Evolutionary conservation across 2,797 vertebrate species (phyloP).

Genomic region (Furcifer pardalis): DNA sequence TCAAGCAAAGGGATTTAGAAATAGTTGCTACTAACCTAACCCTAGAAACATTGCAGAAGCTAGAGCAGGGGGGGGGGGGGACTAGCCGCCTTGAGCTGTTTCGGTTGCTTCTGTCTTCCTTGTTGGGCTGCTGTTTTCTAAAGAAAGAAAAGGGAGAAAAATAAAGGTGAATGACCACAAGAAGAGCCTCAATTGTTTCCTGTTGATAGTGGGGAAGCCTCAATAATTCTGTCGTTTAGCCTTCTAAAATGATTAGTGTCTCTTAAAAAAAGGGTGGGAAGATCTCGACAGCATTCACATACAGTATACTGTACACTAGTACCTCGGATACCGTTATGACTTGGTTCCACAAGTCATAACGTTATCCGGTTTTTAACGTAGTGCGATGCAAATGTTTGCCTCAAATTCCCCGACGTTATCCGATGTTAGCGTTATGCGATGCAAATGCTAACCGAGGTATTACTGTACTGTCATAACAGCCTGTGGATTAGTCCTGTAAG

Average conservation of each 20-base stretch:
- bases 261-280: neutral
- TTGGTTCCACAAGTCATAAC: no score
- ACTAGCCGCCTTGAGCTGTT: slow-evolving; percentile 16
- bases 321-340: no score
- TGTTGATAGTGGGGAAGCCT: no score
- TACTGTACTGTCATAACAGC: neutral
- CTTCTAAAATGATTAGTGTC: neutral
- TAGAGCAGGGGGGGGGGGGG: no score
- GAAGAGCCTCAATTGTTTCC: neutral
- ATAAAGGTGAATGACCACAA: neutral
- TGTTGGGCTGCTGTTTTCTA: neutral
- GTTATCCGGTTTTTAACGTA: no score
- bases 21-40: neutral
- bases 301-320: no score
- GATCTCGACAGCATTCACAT: neutral
- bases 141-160: neutral
- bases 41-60: slow-evolving; percentile 33
- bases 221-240: neutral
- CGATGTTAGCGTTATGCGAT: no score
- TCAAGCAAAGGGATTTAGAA: neutral
- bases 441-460: no score
- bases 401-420: no score
- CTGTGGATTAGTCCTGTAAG: neutral
- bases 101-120: neutral
- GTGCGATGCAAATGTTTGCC: no score